Evolutionary conservation across 64 coral and sea anemone genomes (phyloP), one percentile per base, ranked within the genome.

Genomic region (Montipora efflorescens): DNA sequence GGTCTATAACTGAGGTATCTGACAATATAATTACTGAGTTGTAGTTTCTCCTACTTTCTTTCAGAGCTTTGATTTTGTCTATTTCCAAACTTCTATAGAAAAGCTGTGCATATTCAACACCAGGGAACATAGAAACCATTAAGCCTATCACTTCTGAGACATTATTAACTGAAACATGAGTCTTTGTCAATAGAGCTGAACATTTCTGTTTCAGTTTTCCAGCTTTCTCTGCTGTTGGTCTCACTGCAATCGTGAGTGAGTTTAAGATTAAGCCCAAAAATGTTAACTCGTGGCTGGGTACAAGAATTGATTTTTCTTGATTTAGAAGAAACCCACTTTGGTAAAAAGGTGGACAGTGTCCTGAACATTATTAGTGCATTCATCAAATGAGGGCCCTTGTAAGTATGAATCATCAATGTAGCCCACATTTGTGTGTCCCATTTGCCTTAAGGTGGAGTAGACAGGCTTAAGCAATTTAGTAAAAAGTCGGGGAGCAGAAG

Each of bases 381-480:
- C 78, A 48, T 80, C 78, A 51, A 80, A 51, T 50, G 78, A 51
- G 43, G 47, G 58, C 23, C 52, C 82, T 67, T 84, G 53, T 11
- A 43, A 67, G 25, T 77, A 79, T 14, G 21, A 90, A 90, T 79
- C 76, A 80, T 90, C 75, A 47, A 67, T 90, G 45, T 90, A 79
- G 4, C 73, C 19, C 12, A 90, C 88, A 90, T 59, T 78, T 12
- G 55, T 47, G 55, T 77, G 53, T 12, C n/a, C 85, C 44, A 25
- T 45, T 67, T 47, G 18, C 22, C 87, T 74, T 16, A 88, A 58
- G 14, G 11, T 88, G 71, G 48, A 55, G 52, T 75, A 88, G 14
- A 88, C 87, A 45, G 87, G 87, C 44, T 88, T 88, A 48, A 77
- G 47, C 46, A 88, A 85, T 58, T 85, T 85, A 4, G 70, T 88